Evolutionary conservation across 2,888 invertebrate genomes (phyloP).

Genomic region (Lasiommata megera): DNA sequence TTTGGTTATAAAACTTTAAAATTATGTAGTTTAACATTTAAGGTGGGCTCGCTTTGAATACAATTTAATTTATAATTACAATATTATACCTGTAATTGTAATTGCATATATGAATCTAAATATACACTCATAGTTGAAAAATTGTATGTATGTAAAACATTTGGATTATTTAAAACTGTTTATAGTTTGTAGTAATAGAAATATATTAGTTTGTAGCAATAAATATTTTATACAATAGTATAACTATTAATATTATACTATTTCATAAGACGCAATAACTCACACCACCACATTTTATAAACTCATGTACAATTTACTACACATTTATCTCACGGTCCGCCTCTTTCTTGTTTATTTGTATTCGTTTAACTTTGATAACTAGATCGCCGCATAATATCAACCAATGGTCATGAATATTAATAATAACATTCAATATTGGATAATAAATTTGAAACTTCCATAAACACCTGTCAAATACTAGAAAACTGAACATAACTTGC

Average conservation of each 20-base stretch:
- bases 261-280: slow-evolving; percentile 8
- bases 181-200: too few relatives aligned
- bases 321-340: slow-evolving; percentile 17
- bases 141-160: background rate
- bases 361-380: slow-evolving; percentile 24
- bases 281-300: slow-evolving; percentile 6
- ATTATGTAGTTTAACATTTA: too few relatives aligned
- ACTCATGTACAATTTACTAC: slow-evolving; percentile 13
- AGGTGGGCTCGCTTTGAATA: too few relatives aligned
- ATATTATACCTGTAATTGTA: too few relatives aligned
- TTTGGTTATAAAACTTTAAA: too few relatives aligned
- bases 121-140: background rate
- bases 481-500: slow-evolving; percentile 4
- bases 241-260: slow-evolving; percentile 1
- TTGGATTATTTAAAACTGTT: too few relatives aligned
- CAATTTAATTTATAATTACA: too few relatives aligned
- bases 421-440: slow-evolving; percentile 6
- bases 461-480: slow-evolving; percentile 17
- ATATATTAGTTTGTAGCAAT: background rate
- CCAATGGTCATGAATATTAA: slow-evolving; percentile 16
- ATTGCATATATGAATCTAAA: too few relatives aligned
- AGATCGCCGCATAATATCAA: slow-evolving; percentile 14
- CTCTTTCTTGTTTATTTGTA: slow-evolving; percentile 26
- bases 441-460: slow-evolving; percentile 17
- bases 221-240: slow-evolving; percentile 1